phyloP scores from a whole-genome alignment of 2,113 vertebrate species.

The Megatriorchis doriae region DNA sequence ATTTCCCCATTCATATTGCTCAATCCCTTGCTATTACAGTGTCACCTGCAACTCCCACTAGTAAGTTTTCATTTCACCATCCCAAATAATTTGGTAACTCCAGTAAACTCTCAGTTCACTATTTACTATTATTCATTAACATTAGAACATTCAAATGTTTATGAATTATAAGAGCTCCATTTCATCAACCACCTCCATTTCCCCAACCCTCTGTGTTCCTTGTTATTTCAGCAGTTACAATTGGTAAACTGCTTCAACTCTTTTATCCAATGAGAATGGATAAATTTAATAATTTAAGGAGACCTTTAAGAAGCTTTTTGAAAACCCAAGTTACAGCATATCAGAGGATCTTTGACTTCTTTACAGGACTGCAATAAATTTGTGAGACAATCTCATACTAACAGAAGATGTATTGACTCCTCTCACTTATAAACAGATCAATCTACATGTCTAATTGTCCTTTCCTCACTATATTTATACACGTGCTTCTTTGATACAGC shows the following conservation, averaged over 20 bases:
- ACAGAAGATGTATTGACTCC: background rate
- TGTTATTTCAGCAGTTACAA: background rate
- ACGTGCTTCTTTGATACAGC: background rate
- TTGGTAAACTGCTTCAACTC: background rate
- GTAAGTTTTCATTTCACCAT: background rate
- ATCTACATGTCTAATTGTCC: background rate
- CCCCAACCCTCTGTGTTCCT: background rate
- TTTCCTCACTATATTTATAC: background rate
- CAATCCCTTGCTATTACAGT: background rate
- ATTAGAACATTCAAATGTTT: background rate
- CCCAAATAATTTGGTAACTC: background rate
- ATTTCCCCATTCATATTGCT: background rate
- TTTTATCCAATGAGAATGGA: background rate
- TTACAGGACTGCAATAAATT: background rate
- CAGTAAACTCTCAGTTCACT: background rate
- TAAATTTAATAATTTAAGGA: background rate
- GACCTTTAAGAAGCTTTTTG: background rate
- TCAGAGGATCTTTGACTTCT: background rate
- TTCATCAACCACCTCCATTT: background rate
- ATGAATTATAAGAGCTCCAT: background rate
- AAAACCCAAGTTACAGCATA: background rate
- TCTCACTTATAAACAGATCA: background rate
- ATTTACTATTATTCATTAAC: background rate
- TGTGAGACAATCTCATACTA: background rate
- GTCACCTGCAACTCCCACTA: background rate